Evolutionary conservation across 2,797 vertebrate species (phyloP).

Genomic region (Falco cherrug): DNA sequence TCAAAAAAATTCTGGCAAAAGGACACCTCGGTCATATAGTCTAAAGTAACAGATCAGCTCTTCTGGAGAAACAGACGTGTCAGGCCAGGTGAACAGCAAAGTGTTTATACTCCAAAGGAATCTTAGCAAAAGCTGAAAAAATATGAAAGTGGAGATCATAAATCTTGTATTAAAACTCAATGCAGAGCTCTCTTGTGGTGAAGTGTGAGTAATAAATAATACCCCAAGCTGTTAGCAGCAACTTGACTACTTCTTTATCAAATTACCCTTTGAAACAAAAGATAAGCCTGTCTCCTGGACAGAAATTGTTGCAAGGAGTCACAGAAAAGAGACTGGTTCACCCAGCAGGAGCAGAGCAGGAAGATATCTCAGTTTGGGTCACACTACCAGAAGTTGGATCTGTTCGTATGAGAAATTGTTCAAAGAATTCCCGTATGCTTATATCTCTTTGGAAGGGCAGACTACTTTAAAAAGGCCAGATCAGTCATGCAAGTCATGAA

Average conservation of each 20-base stretch:
- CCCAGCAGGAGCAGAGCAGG: neutral
- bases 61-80: neutral
- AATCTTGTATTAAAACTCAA: neutral
- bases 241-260: neutral
- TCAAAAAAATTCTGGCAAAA: slow-evolving; percentile 4
- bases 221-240: neutral
- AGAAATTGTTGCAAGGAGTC: neutral
- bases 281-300: neutral
- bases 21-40: neutral
- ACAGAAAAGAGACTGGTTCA: neutral
- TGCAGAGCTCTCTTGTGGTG: neutral
- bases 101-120: neutral
- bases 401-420: neutral
- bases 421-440: neutral
- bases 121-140: neutral
- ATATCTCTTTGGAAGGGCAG: neutral
- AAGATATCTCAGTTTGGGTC: neutral
- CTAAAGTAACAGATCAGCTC: neutral
- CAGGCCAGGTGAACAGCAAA: neutral
- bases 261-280: neutral
- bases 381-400: neutral
- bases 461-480: neutral
- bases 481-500: neutral
- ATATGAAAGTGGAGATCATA: neutral
- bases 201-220: neutral